These are phyloP conservation scores for Hydropotes inermis DNA, from an alignment of 2,113 vertebrate species.

Conservation along the genomic window DNA sequence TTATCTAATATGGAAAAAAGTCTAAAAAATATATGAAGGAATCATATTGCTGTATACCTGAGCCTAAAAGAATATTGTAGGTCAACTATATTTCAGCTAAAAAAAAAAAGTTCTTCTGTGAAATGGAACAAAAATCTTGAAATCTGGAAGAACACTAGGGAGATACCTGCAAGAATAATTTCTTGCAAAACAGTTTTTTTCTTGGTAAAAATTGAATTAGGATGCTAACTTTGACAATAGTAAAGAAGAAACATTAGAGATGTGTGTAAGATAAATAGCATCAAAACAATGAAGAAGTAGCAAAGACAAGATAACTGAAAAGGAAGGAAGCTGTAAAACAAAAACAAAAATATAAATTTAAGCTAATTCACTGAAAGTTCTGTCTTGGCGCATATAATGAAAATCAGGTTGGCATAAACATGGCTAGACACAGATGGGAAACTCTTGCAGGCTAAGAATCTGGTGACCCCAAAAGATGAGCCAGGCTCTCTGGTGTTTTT, in stretches of 20 bases:
- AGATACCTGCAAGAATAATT: neutral
- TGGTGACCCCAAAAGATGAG: neutral
- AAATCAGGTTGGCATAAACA: neutral
- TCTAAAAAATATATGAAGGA: neutral
- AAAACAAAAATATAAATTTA: neutral
- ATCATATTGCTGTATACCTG: neutral
- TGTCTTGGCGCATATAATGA: neutral
- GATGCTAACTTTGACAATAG: neutral
- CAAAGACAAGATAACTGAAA: neutral
- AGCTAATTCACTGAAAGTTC: accelerated
- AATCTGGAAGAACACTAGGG: neutral
- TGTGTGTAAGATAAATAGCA: neutral
- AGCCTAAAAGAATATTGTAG: neutral
- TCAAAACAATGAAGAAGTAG: neutral
- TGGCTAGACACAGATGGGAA: neutral
- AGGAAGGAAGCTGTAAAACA: neutral
- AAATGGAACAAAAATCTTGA: neutral
- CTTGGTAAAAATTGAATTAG: neutral
- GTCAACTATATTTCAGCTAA: neutral
- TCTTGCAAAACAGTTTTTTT: too few relatives aligned
- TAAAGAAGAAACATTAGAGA: neutral
- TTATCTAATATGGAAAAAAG: neutral
- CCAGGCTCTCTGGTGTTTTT: neutral
- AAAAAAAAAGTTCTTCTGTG: neutral
- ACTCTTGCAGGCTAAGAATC: neutral